Conservation (phyloP, 2,113 vertebrate genomes). For the Prionailurus bengalensis region DNA sequence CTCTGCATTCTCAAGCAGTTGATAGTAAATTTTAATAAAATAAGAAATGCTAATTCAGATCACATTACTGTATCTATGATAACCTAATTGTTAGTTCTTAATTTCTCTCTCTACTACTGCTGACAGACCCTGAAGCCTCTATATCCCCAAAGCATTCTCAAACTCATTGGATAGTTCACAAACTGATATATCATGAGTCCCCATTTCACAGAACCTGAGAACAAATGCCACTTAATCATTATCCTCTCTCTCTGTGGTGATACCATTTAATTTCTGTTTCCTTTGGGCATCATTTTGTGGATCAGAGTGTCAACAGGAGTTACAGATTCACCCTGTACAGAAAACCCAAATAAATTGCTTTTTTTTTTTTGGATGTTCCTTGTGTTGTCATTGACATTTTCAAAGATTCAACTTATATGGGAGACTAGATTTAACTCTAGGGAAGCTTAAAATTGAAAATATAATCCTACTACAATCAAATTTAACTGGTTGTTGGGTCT, state of each 20-base stretch:
- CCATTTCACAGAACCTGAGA: not conserved
- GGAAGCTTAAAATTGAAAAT: not conserved
- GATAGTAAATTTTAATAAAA: conserved; percentile 16
- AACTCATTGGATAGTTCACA: not conserved
- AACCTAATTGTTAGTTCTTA: conserved; percentile 41
- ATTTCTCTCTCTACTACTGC: not conserved
- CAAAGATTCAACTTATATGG: not conserved
- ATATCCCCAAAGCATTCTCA: not conserved
- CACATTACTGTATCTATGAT: conserved; percentile 63
- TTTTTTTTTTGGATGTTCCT: not conserved
- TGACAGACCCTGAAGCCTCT: not conserved
- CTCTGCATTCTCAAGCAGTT: conserved; percentile 34
- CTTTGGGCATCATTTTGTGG: not conserved
- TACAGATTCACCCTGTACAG: not conserved
- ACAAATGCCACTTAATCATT: not conserved
- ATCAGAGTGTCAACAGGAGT: not conserved
- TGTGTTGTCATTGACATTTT: not conserved
- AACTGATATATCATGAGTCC: not conserved
- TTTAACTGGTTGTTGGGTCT: not conserved
- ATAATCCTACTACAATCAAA: not conserved
- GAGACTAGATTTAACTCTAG: not conserved
- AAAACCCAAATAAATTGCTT: not conserved
- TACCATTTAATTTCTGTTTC: not conserved
- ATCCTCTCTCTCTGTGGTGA: not conserved
- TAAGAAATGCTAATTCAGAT: conserved; percentile 51